Percentiles rank a stretch among this genome's conserved stretches.
These are phyloP conservation scores for Trachelus stipa DNA, from an alignment of 2,888 invertebrate genomes.

Conservation along the genomic window DNA sequence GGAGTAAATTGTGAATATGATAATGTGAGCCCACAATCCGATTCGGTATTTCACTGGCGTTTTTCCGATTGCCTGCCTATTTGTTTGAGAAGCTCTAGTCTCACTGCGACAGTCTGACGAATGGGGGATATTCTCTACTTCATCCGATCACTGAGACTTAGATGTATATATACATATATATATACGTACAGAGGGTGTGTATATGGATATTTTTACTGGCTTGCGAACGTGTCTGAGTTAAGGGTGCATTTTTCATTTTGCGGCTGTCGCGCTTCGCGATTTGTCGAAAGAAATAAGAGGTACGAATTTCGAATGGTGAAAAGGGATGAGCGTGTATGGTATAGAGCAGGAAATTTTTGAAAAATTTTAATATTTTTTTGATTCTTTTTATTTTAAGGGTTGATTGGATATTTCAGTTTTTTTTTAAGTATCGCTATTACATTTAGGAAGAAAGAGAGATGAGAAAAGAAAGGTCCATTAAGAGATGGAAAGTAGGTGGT, in stretches of 20 bases:
- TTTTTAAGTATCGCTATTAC: no score
- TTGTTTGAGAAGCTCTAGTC: constrained; percentile 54
- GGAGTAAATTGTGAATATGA: constrained; percentile 61
- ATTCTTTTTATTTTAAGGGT: no score
- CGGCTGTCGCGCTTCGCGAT: not conserved
- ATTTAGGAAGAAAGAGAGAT: not conserved
- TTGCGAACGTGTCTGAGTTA: not conserved
- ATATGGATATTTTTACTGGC: not conserved
- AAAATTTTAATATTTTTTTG: no score
- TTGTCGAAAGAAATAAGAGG: not conserved
- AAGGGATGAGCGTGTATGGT: no score
- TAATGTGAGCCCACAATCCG: constrained; percentile 59
- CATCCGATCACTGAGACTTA: constrained; percentile 29
- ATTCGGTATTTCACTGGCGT: constrained; percentile 62
- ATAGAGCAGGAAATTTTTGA: no score
- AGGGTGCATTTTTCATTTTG: constrained; percentile 7
- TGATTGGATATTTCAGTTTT: no score
- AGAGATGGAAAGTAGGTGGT: no score
- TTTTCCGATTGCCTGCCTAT: constrained; percentile 60
- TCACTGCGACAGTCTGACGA: constrained; percentile 53
- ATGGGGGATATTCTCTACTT: constrained; percentile 52
- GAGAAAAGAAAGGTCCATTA: constrained; percentile 7
- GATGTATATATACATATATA: not conserved
- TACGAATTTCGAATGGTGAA: not conserved
- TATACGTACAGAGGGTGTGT: not conserved